Evolutionary conservation across 2,888 invertebrate genomes (phyloP).

Genomic region (Pachliopta kotzebuea): DNA sequence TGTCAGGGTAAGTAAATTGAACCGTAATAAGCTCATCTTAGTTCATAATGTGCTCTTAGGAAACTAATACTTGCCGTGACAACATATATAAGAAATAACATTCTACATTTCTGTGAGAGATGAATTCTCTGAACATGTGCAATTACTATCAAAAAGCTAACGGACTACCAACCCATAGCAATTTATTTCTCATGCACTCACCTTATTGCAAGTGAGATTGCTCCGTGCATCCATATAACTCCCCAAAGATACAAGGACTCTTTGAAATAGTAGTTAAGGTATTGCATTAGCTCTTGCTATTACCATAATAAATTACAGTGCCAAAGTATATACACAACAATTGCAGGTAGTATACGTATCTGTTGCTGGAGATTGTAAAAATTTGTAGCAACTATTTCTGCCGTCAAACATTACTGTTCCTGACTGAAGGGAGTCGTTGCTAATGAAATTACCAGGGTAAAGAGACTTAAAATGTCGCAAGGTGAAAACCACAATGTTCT

Average conservation of each 20-base stretch:
- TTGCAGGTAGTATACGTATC: too few relatives aligned
- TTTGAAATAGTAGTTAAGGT: background rate
- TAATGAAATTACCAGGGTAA: too few relatives aligned
- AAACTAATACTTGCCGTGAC: background rate
- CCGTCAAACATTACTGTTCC: too few relatives aligned
- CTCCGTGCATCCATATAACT: background rate
- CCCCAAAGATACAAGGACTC: background rate
- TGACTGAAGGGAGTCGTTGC: too few relatives aligned
- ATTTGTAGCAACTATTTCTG: too few relatives aligned
- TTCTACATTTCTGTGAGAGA: background rate
- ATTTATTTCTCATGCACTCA: slow-evolving; percentile 3
- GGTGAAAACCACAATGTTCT: too few relatives aligned
- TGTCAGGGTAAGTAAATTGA: background rate
- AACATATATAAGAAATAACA: background rate
- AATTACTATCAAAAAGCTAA: slow-evolving; percentile 15
- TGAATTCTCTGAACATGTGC: slow-evolving; percentile 10
- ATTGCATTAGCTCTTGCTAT: background rate
- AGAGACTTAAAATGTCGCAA: too few relatives aligned
- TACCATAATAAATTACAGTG: background rate
- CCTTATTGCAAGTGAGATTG: slow-evolving; percentile 2
- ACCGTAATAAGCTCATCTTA: background rate
- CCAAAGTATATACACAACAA: too few relatives aligned
- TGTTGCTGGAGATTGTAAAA: too few relatives aligned
- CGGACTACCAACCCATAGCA: slow-evolving; percentile 7
- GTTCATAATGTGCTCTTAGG: background rate